A percentile compares a stretch with the other conserved stretches of the same genome.
Evolutionary conservation across 2,797 vertebrate species (phyloP).

Genomic region (Lutjanus campechanus): DNA sequence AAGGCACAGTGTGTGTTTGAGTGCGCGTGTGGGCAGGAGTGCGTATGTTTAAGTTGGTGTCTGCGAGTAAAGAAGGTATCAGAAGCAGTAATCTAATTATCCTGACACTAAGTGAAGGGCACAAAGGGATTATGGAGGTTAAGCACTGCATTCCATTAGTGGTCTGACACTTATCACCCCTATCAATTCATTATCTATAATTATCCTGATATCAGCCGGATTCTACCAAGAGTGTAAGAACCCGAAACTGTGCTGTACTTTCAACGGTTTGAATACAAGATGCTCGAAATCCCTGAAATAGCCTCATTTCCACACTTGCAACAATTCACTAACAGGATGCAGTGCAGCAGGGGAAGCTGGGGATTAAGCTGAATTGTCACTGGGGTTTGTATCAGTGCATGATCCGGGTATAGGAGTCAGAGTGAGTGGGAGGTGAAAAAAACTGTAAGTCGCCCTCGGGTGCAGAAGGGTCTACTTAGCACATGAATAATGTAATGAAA

Average conservation of each 20-base stretch:
- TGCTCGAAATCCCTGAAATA: conserved; percentile 42
- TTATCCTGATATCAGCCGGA: conserved; percentile 71
- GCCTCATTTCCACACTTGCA: conserved; percentile 53
- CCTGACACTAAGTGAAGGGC: conserved; percentile 79
- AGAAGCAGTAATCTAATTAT: conserved; percentile 80
- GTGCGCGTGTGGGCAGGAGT: background rate
- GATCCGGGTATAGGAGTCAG: conserved; percentile 56
- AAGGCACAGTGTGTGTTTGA: background rate
- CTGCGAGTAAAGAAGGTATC: conserved; percentile 71
- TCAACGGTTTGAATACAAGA: conserved; percentile 40
- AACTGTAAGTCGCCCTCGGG: conserved; percentile 66
- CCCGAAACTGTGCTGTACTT: conserved; percentile 2
- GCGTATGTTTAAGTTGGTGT: conserved; percentile 29
- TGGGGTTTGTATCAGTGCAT: conserved; percentile 57
- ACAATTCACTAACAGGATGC: conserved; percentile 55
- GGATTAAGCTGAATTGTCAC: conserved; percentile 67
- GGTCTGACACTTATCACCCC: conserved; percentile 76
- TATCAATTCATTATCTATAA: conserved; percentile 82
- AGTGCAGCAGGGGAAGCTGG: conserved; percentile 44
- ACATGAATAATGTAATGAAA: conserved; percentile 77
- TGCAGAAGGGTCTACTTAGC: conserved; percentile 69
- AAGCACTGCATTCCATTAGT: conserved; percentile 83
- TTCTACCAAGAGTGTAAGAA: conserved; percentile 40
- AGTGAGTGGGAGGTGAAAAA: conserved; percentile 57
- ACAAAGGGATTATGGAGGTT: conserved; percentile 78